phyloP scores from a whole-genome alignment of 2,113 vertebrate species.

The Mungos mungo region DNA sequence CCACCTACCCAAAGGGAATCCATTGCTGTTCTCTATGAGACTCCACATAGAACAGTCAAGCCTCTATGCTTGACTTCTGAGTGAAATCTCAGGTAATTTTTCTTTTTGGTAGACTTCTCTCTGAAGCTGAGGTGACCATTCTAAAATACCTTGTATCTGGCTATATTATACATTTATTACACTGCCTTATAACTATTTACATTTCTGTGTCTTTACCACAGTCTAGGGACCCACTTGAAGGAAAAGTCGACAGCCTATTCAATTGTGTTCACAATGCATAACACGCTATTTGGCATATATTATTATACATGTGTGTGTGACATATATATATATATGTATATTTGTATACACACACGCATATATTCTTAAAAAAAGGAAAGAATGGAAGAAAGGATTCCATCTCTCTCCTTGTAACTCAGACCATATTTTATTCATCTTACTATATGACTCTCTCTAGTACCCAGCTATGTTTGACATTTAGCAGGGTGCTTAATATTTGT shows the following conservation, averaged over 20 bases:
- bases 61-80: not conserved
- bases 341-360: too few relatives aligned
- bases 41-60: not conserved
- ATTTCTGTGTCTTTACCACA: not conserved
- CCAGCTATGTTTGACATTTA: not conserved
- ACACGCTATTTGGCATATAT: not conserved
- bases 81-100: not conserved
- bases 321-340: too few relatives aligned
- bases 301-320: too few relatives aligned
- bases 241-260: not conserved
- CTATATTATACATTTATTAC: not conserved
- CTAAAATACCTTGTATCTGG: not conserved
- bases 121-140: not conserved
- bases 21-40: not conserved
- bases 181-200: not conserved
- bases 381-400: not conserved
- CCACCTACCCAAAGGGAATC: fast-evolving
- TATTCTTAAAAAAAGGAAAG: not conserved
- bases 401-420: not conserved
- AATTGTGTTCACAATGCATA: not conserved
- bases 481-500: not conserved
- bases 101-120: not conserved
- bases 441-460: not conserved
- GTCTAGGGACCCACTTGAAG: not conserved
- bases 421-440: not conserved